A percentile compares a stretch with the other conserved stretches of the same genome.
Evolutionary conservation across 2,888 invertebrate genomes (phyloP).

Genomic region (Lycia hirtaria): DNA sequence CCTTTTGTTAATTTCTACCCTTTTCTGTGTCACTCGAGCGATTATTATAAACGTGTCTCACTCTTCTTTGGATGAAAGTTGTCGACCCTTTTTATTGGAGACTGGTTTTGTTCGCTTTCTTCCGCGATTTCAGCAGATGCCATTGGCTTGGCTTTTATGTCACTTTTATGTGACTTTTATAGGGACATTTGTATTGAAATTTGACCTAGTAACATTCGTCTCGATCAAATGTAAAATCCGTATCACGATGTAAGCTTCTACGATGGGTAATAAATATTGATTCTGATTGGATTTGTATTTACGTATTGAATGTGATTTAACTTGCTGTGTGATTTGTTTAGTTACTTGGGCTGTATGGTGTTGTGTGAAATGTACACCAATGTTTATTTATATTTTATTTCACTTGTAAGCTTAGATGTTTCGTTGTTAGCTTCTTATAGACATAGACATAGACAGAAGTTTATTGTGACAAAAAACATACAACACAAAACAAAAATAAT

Average conservation of each 20-base stretch:
- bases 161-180: conserved; percentile 19
- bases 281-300: neutral
- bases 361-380: too few relatives aligned
- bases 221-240: neutral
- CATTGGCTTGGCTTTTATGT: conserved; percentile 2
- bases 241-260: neutral
- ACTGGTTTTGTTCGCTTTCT: conserved; percentile 20
- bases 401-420: too few relatives aligned
- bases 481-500: too few relatives aligned
- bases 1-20: neutral
- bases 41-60: conserved; percentile 14
- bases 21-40: neutral
- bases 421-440: too few relatives aligned
- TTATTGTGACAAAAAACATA: too few relatives aligned
- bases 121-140: conserved; percentile 10
- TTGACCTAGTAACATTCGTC: conserved; percentile 14
- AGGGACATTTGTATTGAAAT: conserved; percentile 14
- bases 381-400: too few relatives aligned
- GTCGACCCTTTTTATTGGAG: conserved; percentile 22
- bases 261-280: neutral
- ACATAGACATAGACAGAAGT: too few relatives aligned
- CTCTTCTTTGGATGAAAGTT: conserved; percentile 26
- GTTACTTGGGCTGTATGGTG: too few relatives aligned
- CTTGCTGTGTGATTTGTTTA: neutral
- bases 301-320: neutral